A percentile compares a stretch with the other conserved stretches of the same genome.
Evolutionary conservation across 1,140 invertebrate genomes (phyloP).

Genomic region (Caerostris extrusa): DNA sequence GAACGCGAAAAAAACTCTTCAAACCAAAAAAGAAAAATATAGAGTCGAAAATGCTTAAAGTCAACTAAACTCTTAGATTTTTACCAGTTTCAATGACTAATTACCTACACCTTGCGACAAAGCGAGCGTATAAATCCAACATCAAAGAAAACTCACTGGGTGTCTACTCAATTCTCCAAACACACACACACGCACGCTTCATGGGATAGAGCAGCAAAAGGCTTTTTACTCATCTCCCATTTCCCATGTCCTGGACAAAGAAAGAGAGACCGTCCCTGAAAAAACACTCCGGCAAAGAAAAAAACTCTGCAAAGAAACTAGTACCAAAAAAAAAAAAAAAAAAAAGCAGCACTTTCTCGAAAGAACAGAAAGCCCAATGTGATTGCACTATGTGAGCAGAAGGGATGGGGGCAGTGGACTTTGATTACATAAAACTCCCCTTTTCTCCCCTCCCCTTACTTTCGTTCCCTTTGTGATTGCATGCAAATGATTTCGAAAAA

Average conservation of each 20-base stretch:
- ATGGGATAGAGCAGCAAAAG: slow-evolving; percentile 62
- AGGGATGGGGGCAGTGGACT: slow-evolving; percentile 34
- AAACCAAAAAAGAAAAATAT: too few species aligned
- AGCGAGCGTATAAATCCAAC: slow-evolving; percentile 13
- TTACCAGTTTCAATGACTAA: neutral
- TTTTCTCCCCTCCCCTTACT: neutral
- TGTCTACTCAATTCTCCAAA: neutral
- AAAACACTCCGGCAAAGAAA: slow-evolving; percentile 29
- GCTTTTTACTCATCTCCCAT: slow-evolving; percentile 54
- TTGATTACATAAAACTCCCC: slow-evolving; percentile 63
- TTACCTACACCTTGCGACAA: neutral
- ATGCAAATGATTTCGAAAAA: slow-evolving; percentile 62
- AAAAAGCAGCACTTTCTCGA: slow-evolving; percentile 5
- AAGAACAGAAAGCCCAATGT: slow-evolving; percentile 31
- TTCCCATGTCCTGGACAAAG: neutral
- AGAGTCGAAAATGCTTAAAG: too few species aligned
- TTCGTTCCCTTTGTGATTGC: slow-evolving; percentile 47
- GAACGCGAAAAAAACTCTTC: too few species aligned
- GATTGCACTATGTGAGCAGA: slow-evolving; percentile 52
- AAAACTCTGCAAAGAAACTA: neutral
- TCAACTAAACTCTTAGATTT: neutral
- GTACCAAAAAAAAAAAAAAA: neutral
- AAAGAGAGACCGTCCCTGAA: slow-evolving; percentile 32
- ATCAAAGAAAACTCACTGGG: slow-evolving; percentile 14
- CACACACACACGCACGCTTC: slow-evolving; percentile 15